Percentiles rank a stretch among this genome's conserved stretches.
Evolutionary conservation across 2,113 vertebrate species (phyloP).

Genomic region (Oreochromis tanganicae): DNA sequence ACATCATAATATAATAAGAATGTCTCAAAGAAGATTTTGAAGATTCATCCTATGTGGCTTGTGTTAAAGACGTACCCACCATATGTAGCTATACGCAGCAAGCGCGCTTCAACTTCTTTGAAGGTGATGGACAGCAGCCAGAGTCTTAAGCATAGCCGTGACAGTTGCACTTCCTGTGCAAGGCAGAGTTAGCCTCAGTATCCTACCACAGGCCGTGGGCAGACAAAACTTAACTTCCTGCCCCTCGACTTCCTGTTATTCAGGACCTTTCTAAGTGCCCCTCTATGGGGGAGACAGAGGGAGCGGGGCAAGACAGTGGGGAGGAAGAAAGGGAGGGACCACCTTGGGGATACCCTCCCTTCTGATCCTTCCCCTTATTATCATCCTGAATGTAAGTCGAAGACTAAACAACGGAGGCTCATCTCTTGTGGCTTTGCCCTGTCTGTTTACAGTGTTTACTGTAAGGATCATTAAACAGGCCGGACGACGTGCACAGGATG

Average conservation of each 20-base stretch:
- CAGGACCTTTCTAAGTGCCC: constrained; percentile 58
- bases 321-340: constrained; percentile 49
- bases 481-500: constrained; percentile 8
- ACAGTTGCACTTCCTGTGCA: constrained; percentile 67
- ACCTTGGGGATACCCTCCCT: constrained; percentile 64
- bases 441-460: constrained; percentile 53
- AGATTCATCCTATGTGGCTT: not conserved
- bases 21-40: not conserved
- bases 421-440: constrained; percentile 52
- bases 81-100: not conserved
- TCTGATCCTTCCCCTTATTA: constrained; percentile 67
- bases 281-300: constrained; percentile 25
- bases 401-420: constrained; percentile 74
- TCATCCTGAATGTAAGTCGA: constrained; percentile 46
- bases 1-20: not conserved
- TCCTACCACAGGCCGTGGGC: constrained; percentile 64
- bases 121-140: constrained; percentile 48
- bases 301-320: not conserved
- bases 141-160: constrained; percentile 54
- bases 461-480: constrained; percentile 54
- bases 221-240: constrained; percentile 74
- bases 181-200: constrained; percentile 30
- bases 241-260: constrained; percentile 77
- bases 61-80: not conserved
- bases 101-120: not conserved